These are phyloP conservation scores for Dynastes maya DNA, from an alignment of 2,888 invertebrate genomes.

Conservation along the genomic window DNA sequence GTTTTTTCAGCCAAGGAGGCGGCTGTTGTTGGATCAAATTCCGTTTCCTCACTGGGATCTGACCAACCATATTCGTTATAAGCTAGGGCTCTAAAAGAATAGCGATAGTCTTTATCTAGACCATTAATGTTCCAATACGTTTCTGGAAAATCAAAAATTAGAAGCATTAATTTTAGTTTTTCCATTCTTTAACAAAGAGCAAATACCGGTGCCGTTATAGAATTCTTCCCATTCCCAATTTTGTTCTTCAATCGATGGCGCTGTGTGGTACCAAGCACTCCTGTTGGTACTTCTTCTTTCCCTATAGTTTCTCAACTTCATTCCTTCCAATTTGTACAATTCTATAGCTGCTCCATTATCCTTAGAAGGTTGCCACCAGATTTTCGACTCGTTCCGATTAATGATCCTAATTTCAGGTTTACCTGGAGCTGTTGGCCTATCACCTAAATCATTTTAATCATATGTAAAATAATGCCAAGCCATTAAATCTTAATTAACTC, in stretches of 20 bases:
- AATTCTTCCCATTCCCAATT: constrained; percentile 76
- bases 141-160: constrained; percentile 70
- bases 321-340: constrained; percentile 84
- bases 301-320: constrained; percentile 64
- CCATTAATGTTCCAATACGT: constrained; percentile 87
- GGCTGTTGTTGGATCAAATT: constrained; percentile 72
- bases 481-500: background rate
- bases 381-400: constrained; percentile 82
- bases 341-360: constrained; percentile 84
- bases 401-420: constrained; percentile 82
- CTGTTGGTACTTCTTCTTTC: constrained; percentile 66
- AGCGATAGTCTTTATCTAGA: constrained; percentile 74
- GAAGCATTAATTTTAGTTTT: no score
- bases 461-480: no score
- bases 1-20: constrained; percentile 72
- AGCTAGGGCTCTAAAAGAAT: constrained; percentile 85
- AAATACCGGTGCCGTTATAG: constrained; percentile 83
- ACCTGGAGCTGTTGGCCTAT: constrained; percentile 86
- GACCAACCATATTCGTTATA: constrained; percentile 89
- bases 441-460: constrained; percentile 70
- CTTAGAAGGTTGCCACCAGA: constrained; percentile 86
- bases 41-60: constrained; percentile 80
- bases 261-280: constrained; percentile 66
- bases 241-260: constrained; percentile 75
- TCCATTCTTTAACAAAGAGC: background rate